These are phyloP conservation scores for Pagrus major DNA, from an alignment of 2,113 vertebrate genomes.

Conservation along the genomic window DNA sequence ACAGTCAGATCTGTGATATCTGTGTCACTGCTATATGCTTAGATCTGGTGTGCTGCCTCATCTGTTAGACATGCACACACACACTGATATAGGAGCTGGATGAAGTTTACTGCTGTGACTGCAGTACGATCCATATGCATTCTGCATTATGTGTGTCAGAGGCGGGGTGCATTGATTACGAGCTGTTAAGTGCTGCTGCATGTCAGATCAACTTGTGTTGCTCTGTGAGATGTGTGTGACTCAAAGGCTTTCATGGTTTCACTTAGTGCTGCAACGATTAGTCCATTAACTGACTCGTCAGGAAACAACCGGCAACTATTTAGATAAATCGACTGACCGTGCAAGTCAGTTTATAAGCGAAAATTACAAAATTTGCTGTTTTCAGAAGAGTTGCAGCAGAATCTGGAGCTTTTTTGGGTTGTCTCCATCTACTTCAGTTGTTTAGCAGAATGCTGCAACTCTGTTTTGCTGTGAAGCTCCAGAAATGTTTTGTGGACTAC, in stretches of 20 bases:
- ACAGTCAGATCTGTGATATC: neutral
- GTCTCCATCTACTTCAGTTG: too few relatives aligned
- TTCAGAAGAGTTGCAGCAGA: too few relatives aligned
- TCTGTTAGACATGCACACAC: neutral
- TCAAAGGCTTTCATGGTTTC: neutral
- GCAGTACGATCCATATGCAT: neutral
- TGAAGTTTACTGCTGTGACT: neutral
- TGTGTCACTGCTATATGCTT: slow-evolving; percentile 24
- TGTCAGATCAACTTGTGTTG: neutral
- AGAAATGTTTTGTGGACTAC: too few relatives aligned
- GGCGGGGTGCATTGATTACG: neutral
- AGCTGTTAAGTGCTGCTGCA: neutral
- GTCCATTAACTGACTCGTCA: neutral
- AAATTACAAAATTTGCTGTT: neutral
- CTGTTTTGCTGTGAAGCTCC: too few relatives aligned
- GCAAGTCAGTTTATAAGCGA: neutral
- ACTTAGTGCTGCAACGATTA: neutral
- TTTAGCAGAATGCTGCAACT: too few relatives aligned
- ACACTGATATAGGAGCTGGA: neutral
- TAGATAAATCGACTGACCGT: neutral
- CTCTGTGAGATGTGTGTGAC: neutral
- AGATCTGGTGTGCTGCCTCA: neutral
- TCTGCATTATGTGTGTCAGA: neutral
- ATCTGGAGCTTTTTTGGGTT: too few relatives aligned
- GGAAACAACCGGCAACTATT: neutral